A percentile compares a stretch with the other conserved stretches of the same genome.
Evolutionary conservation across 2,888 invertebrate species (phyloP).

Genomic region (Encarsia formosa): DNA sequence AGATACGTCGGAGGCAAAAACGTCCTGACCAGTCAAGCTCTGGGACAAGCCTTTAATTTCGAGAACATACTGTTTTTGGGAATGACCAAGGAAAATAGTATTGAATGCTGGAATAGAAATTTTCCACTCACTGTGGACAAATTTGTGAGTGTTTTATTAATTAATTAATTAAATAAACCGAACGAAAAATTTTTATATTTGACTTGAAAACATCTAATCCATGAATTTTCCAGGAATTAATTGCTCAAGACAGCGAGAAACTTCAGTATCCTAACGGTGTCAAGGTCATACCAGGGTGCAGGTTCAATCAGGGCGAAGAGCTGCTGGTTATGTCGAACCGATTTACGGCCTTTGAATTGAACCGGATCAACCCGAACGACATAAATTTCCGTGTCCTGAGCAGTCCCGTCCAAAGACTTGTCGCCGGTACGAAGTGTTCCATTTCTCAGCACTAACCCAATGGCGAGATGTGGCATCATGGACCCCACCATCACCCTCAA

Average conservation of each 20-base stretch:
- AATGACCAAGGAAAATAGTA: not conserved
- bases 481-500: no score
- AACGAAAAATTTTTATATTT: no score
- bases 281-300: conserved; percentile 10
- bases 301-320: conserved; percentile 1
- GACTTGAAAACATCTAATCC: no score
- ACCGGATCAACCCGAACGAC: conserved; percentile 8
- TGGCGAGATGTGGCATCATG: no score
- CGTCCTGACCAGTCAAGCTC: not conserved
- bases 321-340: no score
- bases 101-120: not conserved
- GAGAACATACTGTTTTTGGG: not conserved
- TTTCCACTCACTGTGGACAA: no score
- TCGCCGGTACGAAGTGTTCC: conserved; percentile 16
- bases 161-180: no score
- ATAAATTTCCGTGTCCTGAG: conserved; percentile 20
- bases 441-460: no score
- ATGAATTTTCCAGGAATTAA: conserved; percentile 14
- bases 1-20: no score
- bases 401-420: conserved; percentile 10
- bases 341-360: conserved; percentile 9
- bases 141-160: no score
- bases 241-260: conserved; percentile 11
- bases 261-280: conserved; percentile 20
- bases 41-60: not conserved